Evolutionary conservation across 2,888 invertebrate species (phyloP), one percentile per base, ranked within the genome.

Genomic region (Acheta domesticus): DNA sequence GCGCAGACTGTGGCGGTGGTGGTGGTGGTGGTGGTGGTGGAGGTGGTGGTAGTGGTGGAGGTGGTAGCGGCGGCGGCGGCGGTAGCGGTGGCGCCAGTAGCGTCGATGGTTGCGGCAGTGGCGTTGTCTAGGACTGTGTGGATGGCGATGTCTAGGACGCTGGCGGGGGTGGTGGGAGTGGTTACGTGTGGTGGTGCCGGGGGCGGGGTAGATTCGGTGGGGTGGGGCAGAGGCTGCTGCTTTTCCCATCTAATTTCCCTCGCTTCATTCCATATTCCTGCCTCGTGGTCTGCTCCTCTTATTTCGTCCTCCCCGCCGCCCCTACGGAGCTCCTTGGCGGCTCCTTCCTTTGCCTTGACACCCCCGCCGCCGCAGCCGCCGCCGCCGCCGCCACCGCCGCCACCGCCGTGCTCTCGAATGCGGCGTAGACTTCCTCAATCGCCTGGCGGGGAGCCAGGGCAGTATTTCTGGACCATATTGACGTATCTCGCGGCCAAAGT

Each of bases 381-480:
- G 50, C 50, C 50, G 12, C 19, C 50, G 0, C 5, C 36, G 1
- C 36, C 36, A 4, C 36, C 36, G 0, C 36, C 36, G 36, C 36
- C 36, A 14, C 14, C 62, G 16, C 12, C 62, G 16, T n/a, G 8
- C 16, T n/a, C 16, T 14, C 62, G n/a, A 19, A 14, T n/a, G 16
- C 14, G 16, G 62, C 62, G 16, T 62, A 5, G 16, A 62, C 62
- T 62, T 62, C 62, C 62, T 62, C 62, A 62, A 62, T 62, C 62
- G 62, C n/a, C n/a, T 62, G 62, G 62, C 62, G 3, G 4, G 62
- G 14, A 19, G 62, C 62, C 62, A 62, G n/a, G 14, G 62, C 62
- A 62, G 62, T 62, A 62, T 62, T 62, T 62, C 62, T n/a, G 62
- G 16, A 62, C 62, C 62, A 62, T 62, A 62, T 62, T 62, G 62